Evolutionary conservation across 2,888 invertebrate species (phyloP), one percentile per base, ranked within the genome.

Genomic region (Zygothrica quintamaculata): DNA sequence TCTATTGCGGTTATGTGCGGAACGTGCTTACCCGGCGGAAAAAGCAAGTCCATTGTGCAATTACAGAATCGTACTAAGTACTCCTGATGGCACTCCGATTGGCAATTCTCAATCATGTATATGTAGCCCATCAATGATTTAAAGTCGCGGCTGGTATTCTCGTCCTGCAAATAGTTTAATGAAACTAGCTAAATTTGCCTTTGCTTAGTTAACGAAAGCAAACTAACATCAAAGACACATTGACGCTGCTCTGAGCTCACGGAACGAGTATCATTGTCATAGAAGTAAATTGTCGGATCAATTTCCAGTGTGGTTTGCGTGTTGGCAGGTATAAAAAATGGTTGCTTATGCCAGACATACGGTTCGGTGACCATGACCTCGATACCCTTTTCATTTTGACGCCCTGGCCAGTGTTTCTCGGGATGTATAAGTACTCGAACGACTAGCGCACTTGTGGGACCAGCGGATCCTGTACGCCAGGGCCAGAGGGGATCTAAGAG

Each of bases 21-120:
- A 44, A 55, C 57, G 62, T 77, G 74, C 75, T 87, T 80, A 90
- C 91, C 90, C 58, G 87, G 84, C 34, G 91, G 91, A 86, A 88
- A 91, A 26, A 91, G 73, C 50, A 90, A 71, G 59, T 91, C 91
- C 71, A 91, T 46, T 13, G 90, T 90, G 69, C 91, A 91, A 71
- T 91, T 91, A 56, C 91, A 91, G 60, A 87, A 89, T 26, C 75
- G 74, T 22, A 89, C 62, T 71, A 90, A 75, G 80, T 90, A 86
- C 69, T 88, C 85, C 68, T 91, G 91, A 69, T 90, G 89, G 68
- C 91, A 91, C 70, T 90, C 87, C 15, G 90, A 79, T 52, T 85
- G 69, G 62, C 91, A 91, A 80, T 91, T 91, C 59, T 89, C 85
- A 60, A 84, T 77, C 84, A 90, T 89, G 65, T 91, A 91, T 39